A percentile compares a stretch with the other conserved stretches of the same genome.
phyloP scores from a whole-genome alignment of 2,888 invertebrate species.

The Drosophila yooni region DNA sequence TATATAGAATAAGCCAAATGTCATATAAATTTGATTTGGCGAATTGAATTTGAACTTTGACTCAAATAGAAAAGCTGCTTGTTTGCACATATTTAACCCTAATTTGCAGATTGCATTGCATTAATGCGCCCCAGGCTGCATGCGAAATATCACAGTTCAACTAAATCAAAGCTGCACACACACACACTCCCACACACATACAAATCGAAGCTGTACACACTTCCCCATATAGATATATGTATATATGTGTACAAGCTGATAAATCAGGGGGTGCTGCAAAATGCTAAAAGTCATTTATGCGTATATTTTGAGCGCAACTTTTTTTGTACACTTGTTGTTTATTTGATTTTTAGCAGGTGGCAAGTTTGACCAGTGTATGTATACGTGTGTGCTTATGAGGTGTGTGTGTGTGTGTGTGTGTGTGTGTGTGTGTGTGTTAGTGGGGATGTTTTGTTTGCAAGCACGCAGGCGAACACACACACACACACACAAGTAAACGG shows the following conservation, averaged over 20 bases:
- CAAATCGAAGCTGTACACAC: constrained; percentile 13
- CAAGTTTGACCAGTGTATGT: constrained; percentile 10
- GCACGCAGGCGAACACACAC: constrained; percentile 27
- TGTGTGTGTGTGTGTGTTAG: constrained; percentile 4
- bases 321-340: constrained; percentile 2
- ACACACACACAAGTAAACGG: constrained; percentile 25
- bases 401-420: constrained; percentile 26
- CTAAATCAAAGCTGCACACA: constrained; percentile 18
- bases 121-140: not conserved
- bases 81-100: not conserved
- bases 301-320: constrained; percentile 25
- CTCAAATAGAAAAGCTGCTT: not conserved
- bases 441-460: not conserved
- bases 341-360: constrained; percentile 6
- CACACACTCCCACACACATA: not conserved
- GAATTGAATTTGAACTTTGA: not conserved
- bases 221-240: not conserved
- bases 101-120: not conserved
- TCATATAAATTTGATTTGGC: not conserved
- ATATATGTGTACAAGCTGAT: constrained; percentile 9
- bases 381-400: not conserved
- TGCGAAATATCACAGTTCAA: constrained; percentile 52
- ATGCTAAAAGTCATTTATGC: constrained; percentile 49
- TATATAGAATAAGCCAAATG: not conserved
- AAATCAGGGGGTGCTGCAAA: constrained; percentile 39